A percentile compares a stretch with the other conserved stretches of the same genome.
phyloP scores from a whole-genome alignment of 2,888 invertebrate species.

The Pharmacophagus antenor region DNA sequence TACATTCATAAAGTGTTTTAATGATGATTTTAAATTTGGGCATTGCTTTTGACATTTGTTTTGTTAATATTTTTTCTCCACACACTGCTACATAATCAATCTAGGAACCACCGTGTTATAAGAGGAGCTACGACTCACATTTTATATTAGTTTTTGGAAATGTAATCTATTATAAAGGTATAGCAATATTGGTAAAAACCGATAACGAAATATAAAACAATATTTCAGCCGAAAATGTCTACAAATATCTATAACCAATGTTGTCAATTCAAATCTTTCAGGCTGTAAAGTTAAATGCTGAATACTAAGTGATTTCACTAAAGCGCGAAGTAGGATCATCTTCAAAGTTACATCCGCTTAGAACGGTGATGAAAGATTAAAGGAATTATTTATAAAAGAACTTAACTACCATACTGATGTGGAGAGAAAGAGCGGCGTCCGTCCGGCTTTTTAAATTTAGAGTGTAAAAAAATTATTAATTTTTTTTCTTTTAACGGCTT shows the following conservation, averaged over 20 bases:
- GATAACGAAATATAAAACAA: no score
- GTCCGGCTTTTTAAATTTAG: constrained; percentile 18
- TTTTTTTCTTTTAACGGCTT: neutral
- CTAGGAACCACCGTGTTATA: no score
- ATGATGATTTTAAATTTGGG: neutral
- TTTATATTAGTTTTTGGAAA: no score
- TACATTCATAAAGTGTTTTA: constrained; percentile 20
- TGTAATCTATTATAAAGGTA: no score
- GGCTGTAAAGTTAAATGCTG: neutral
- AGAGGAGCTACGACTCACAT: no score
- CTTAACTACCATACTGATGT: constrained; percentile 8
- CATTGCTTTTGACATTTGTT: neutral
- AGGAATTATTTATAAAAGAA: constrained; percentile 13
- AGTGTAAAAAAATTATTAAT: constrained; percentile 2
- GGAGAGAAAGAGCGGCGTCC: neutral
- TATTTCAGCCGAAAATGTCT: no score
- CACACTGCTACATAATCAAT: no score
- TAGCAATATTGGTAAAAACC: no score
- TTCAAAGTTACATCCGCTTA: constrained; percentile 16
- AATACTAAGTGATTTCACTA: neutral
- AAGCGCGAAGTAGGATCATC: neutral
- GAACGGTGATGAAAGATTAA: constrained; percentile 24
- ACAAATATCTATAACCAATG: neutral
- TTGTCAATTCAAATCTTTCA: neutral
- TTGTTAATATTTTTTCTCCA: no score